Evolutionary conservation across 2,113 vertebrate species (phyloP), one percentile per base, ranked within the genome.

Genomic region (Rhombomys opimus): DNA sequence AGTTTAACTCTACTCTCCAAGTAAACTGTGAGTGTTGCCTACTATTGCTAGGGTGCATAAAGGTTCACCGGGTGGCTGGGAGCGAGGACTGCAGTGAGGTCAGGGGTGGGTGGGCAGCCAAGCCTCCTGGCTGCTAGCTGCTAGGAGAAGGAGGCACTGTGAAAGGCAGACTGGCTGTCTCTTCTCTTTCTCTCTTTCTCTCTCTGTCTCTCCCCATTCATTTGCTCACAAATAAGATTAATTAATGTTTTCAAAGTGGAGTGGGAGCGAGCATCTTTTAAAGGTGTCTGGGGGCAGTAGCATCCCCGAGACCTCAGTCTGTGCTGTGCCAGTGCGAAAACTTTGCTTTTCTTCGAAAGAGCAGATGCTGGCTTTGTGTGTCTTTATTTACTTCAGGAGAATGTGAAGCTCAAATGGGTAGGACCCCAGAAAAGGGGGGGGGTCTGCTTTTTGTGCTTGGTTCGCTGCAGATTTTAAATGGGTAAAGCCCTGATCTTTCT

Each of bases 151-250:
- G 93, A 92, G 86, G 93, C 91, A 90, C 86, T 96, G 95, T 97
- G 95, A 97, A 98, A 98, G 96, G 92, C 94, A 96, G 93, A 97
- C 93, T 93, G 90, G 57, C 96, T 89, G 91, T 67, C 96, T 95
- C 95, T 78, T 65, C 35, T 22, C 50, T 20, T 1, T 27, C 65
- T 5, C 10, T 27, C 68, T n/a, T 13, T 35, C 3, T 14, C 38
- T 17, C 32, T 14, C 46, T 8, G 13, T 50, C 27, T 41, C 86
- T 41, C 52, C 32, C 63, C n/a, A 73, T 94, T 94, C 77, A 70
- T 54, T 94, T 92, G 94, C 61, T 95, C 80, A 94, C 92, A 78
- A 78, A 89, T 73, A 70, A 89, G 87, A 92, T 94, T 89, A 92
- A 91, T 94, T 80, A 87, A 2, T 77, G 88, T 93, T 50, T 68